Base-by-base conservation (phyloP, 2,888 invertebrate genomes). In the Cerceris ruficornis region DNA sequence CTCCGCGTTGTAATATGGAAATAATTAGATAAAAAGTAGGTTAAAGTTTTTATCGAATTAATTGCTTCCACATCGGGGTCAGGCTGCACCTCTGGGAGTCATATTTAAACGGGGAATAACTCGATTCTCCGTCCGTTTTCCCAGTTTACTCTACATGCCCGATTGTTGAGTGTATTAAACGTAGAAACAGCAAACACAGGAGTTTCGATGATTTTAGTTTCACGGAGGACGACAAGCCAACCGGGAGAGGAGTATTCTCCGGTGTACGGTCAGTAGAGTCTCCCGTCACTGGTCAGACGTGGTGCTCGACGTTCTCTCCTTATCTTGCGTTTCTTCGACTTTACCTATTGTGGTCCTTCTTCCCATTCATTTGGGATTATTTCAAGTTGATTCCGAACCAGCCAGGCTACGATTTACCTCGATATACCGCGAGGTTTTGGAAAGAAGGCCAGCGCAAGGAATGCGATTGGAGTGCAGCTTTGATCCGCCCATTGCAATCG, bases 21-120 rank as follows among this genome's bases (percentile, higher is more conserved):
- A 58, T 72, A 72, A 61, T 75, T 73, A 15, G 50, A 52, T 52
- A 50, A 67, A 55, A 73, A 75, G 67, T 15, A 39, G 57, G 57
- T 61, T 8, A 52, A 67, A 62, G 66, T 67, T 72, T 61, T 61
- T 41, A 61, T 43, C 66, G 17, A 61, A 50, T 67, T 62, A 75
- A 62, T 62, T 28, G 28, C 46, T 62, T 43, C 55, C 62, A 28
- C 28, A 69, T 69, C 73, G 61, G 65, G 50, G 13, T 46, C 6
- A 7, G 13, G n/a, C 50, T 7, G 11, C 7, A 50, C n/a, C 59
- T 57, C 66, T 49, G 17, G 9, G 17, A 49, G 60, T 46, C 17
- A 43, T 66, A 28, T 60, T 43, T 49, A 50, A 57, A 69, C 69
- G n/a, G 55, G n/a, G 50, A 42, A 41, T 42, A 7, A 46, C 39